Evolutionary conservation across 2,888 invertebrate species (phyloP), one percentile per base, ranked within the genome.

Genomic region (Sylvicola cinctus): DNA sequence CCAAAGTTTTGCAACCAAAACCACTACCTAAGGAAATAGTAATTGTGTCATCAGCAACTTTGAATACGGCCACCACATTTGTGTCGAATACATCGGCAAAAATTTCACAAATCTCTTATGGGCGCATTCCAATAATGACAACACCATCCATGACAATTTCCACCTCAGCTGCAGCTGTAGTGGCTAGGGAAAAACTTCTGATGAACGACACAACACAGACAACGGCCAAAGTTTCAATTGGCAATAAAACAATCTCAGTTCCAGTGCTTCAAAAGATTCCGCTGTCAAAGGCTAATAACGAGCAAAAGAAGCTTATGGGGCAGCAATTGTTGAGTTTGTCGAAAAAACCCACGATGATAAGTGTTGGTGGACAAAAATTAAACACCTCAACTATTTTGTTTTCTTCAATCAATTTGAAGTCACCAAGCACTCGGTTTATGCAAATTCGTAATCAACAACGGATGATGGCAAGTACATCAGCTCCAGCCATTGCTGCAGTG

Each of bases 191-290:
- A 36, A 57, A 62, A 2, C 63, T 62, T 42, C 60, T 64, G 26
- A 51, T 63, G 0, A 63, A 65, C 35, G 68, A 68, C 44, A 65
- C 66, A 2, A 65, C 66, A 3, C 68, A 67, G 49, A 65, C 68
- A 4, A 69, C 70, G 10, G 68, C 58, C 30, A 58, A 58, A 43
- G 55, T 57, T 3, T 54, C 55, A 2, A 54, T 57, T 34, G 57
- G 57, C 20, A 57, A 56, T 39, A 54, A 54, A 34, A 58, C 52
- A n/a, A 55, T 58, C 36, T 56, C 58, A 16, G 58, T 58, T 38
- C 58, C 58, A 11, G 40, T 58, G 32, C 36, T 58, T 3, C 58
- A 58, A 36, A 42, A 40, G 26, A 34, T 41, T 16, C 37, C 43
- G 27, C 3, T 47, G 48, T 29, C 16, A 42, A 45, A 5, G 40